These are phyloP conservation scores for Taphrorychus bicolor DNA, from an alignment of 2,888 invertebrate genomes.

Conservation along the genomic window DNA sequence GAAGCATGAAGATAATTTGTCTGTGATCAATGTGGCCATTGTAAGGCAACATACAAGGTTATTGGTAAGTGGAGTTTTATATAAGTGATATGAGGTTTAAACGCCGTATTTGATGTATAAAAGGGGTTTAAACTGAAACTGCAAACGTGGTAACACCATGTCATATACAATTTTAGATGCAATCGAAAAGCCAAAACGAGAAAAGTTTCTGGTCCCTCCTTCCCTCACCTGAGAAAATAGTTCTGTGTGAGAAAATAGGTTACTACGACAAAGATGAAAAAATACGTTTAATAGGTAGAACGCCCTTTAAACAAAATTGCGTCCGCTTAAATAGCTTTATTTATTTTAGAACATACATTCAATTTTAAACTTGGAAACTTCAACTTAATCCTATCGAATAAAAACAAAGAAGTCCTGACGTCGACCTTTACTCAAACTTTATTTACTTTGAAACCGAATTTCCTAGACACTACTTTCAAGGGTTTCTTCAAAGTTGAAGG, in stretches of 20 bases:
- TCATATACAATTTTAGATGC: slow-evolving; percentile 61
- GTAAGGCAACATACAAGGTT: slow-evolving; percentile 82
- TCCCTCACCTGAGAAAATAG: slow-evolving; percentile 56
- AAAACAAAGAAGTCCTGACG: slow-evolving; percentile 74
- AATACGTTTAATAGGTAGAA: slow-evolving; percentile 45
- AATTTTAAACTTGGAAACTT: slow-evolving; percentile 79
- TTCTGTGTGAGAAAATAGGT: slow-evolving; percentile 58
- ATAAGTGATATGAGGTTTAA: too few relatives aligned
- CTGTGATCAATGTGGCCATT: slow-evolving; percentile 77
- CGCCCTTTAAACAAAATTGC: too few relatives aligned
- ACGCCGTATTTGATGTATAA: too few relatives aligned
- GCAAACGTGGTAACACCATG: too few relatives aligned
- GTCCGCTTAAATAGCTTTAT: too few relatives aligned
- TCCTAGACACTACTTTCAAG: slow-evolving; percentile 49
- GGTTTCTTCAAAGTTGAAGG: slow-evolving; percentile 67
- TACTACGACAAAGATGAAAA: slow-evolving; percentile 47
- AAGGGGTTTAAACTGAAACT: background rate
- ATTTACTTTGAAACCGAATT: slow-evolving; percentile 52
- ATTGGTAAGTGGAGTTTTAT: slow-evolving; percentile 62
- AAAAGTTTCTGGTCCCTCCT: slow-evolving; percentile 59
- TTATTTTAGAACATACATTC: slow-evolving; percentile 72
- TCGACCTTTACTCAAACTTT: slow-evolving; percentile 74
- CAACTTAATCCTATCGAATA: slow-evolving; percentile 69
- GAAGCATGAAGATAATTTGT: slow-evolving; percentile 76
- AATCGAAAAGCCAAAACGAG: slow-evolving; percentile 70